Percentiles rank a stretch among this genome's conserved stretches.
Evolutionary conservation across 2,113 vertebrate species (phyloP).

Genomic region (human): DNA sequence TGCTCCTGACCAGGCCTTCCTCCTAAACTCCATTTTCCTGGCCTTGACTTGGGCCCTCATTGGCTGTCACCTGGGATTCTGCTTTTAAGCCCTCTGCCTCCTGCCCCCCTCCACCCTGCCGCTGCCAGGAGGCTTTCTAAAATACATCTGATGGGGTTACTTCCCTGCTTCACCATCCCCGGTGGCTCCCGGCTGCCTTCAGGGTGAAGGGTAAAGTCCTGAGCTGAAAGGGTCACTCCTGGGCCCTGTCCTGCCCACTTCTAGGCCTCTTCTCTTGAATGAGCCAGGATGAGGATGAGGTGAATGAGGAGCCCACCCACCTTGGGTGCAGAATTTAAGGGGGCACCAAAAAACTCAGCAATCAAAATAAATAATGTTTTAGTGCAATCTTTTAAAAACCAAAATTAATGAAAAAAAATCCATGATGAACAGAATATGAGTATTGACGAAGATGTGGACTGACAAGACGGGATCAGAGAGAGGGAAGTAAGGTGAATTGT

Average conservation of each 20-base stretch:
- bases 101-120: too few relatives aligned
- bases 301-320: background rate
- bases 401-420: background rate
- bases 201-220: background rate
- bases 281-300: background rate
- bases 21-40: background rate
- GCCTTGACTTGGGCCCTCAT: background rate
- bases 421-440: background rate
- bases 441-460: background rate
- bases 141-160: background rate
- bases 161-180: background rate
- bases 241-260: rapidly evolving
- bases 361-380: background rate
- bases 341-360: background rate
- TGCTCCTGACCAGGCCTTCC: background rate
- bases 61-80: background rate
- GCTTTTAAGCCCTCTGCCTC: background rate
- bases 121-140: background rate
- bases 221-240: background rate
- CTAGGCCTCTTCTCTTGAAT: background rate
- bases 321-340: background rate
- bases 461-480: background rate
- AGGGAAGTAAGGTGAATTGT: background rate
- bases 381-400: background rate
- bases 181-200: background rate